A percentile compares a stretch with the other conserved stretches of the same genome.
Evolutionary conservation across 2,113 vertebrate species (phyloP).

Genomic region (Oncorhynchus nerka): DNA sequence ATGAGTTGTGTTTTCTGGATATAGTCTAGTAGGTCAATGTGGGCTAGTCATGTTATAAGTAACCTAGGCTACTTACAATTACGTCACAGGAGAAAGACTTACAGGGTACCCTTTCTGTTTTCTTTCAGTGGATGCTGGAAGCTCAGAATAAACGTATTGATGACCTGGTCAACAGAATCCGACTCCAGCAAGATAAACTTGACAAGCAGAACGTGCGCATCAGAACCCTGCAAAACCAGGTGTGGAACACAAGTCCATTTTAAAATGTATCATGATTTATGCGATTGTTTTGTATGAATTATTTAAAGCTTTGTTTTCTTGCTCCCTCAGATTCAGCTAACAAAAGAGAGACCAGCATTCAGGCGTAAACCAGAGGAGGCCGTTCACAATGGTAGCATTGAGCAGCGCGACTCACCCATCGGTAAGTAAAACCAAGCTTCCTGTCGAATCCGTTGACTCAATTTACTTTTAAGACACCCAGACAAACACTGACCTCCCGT

Average conservation of each 20-base stretch:
- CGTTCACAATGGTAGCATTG: constrained; percentile 32
- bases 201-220: constrained; percentile 91
- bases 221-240: constrained; percentile 79
- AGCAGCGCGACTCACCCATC: constrained; percentile 66
- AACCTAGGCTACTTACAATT: no score
- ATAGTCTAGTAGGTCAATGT: no score
- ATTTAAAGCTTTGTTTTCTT: background rate
- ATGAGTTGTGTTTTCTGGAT: no score
- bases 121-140: constrained; percentile 79
- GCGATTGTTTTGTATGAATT: background rate
- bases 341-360: constrained; percentile 38
- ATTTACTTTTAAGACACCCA: background rate
- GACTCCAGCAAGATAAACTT: constrained; percentile 88
- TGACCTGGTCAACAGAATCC: constrained; percentile 83
- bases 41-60: no score
- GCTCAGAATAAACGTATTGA: constrained; percentile 84
- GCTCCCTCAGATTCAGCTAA: constrained; percentile 58
- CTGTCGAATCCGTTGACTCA: constrained; percentile 6
- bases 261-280: no score
- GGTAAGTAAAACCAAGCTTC: constrained; percentile 59
- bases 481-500: constrained; percentile 17
- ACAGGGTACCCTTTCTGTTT: constrained; percentile 11
- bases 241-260: constrained; percentile 17
- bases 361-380: constrained; percentile 34
- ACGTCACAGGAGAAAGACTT: background rate